Base-by-base conservation (phyloP, 1,140 invertebrate genomes). In the Drosophila ohnishii region DNA sequence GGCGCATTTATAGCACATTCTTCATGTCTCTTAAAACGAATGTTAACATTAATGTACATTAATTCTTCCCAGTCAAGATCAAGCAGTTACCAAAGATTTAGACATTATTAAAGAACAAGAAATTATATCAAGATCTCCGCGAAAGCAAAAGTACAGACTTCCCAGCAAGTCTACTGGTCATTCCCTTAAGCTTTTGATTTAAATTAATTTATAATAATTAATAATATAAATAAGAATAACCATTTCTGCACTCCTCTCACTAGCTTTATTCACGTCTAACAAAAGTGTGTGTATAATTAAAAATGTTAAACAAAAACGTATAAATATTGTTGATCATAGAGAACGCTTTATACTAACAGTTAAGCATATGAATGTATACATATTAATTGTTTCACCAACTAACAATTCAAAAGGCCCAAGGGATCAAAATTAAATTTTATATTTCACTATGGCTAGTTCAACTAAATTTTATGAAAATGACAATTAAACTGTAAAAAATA, bases 181-280 rank as follows among this genome's bases (percentile, higher is more conserved):
- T 71, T 71, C 67, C 67, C 14, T 25, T 48, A 70, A n/a, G 67
- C 67, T 71, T 71, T 58, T 71, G 64, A 71, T 70, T 71, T 69
- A 40, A 47, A 22, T 19, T 7, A 47, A 30, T 22, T 42, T 10
- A 45, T 25, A 11, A 35, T 51, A 44, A 32, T 22, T 35, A 16
- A 25, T 34, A 13, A 32, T 45, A 44, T 25, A 37, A 55, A 37
- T 44, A 64, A 34, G 30, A 48, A 48, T 34, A 70, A 28, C 28
- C 28, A 34, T 47, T 34, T 48, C 28, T 57, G 64, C 67, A 69
- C 67, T 71, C 25, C 42, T 66, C 35, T 16, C 25, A 30, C 32
- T 48, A 70, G 67, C 67, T 71, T 48, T 70, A 16, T 28, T 48
- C 19, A 47, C n/a, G 1, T 28, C 11, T 47, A 39, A 32, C 8